Evolutionary conservation across 2,113 vertebrate genomes (phyloP).

Genomic region (Hepsetus odoe): DNA sequence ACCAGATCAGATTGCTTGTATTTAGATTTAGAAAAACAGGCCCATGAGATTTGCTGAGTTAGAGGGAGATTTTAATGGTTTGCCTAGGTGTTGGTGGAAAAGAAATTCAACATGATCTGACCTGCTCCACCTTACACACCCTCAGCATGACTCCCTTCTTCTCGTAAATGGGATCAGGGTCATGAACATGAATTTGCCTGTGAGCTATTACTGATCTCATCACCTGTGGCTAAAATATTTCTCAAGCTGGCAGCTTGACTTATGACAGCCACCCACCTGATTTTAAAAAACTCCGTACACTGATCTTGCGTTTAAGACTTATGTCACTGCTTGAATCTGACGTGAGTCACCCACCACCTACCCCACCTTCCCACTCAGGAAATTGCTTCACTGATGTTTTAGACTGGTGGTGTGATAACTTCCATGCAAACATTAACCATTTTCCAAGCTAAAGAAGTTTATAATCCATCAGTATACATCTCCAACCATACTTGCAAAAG

Average conservation of each 20-base stretch:
- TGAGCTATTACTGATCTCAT: conserved; percentile 7
- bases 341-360: neutral
- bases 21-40: neutral
- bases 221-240: conserved; percentile 12
- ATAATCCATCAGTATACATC: neutral
- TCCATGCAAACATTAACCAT: neutral
- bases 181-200: neutral
- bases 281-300: neutral
- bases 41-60: neutral
- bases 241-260: neutral
- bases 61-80: neutral
- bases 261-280: neutral
- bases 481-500: too few relatives aligned
- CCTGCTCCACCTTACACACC: conserved; percentile 11
- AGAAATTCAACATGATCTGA: conserved; percentile 34
- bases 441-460: neutral
- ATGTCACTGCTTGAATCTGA: neutral
- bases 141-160: neutral
- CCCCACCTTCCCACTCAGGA: neutral
- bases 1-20: neutral
- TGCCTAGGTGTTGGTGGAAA: neutral
- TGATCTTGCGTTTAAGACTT: neutral
- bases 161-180: conserved; percentile 14
- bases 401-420: neutral
- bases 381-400: neutral